A percentile compares a stretch with the other conserved stretches of the same genome.
Conservation (phyloP, 2,113 vertebrate species). For the Junco hyemalis region DNA sequence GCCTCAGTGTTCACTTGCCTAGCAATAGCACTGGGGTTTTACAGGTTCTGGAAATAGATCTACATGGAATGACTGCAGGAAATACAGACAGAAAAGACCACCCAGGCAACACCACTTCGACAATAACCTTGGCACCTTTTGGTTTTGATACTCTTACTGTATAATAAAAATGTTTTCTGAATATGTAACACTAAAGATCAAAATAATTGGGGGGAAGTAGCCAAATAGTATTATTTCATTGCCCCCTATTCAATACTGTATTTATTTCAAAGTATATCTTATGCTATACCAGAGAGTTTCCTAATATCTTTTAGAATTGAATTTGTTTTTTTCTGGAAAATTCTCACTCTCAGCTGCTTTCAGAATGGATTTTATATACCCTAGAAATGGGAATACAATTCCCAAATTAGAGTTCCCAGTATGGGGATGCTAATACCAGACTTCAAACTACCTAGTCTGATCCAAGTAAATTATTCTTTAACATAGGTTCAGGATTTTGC, state of each 20-base stretch:
- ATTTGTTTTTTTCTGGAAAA: not conserved
- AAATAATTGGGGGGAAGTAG: not conserved
- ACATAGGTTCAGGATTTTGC: not conserved
- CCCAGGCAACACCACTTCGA: not conserved
- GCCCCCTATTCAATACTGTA: not conserved
- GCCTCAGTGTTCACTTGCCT: constrained; percentile 91
- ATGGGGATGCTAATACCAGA: not conserved
- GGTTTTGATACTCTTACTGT: not conserved
- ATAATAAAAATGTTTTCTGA: not conserved
- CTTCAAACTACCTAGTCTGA: not conserved
- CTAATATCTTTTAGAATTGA: not conserved
- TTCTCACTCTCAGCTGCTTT: not conserved
- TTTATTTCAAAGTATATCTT: not conserved
- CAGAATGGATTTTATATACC: not conserved
- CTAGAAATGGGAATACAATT: not conserved
- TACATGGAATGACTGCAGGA: not conserved
- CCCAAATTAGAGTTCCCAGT: not conserved
- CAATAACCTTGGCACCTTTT: not conserved
- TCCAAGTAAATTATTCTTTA: not conserved
- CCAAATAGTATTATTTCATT: not conserved
- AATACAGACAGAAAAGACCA: not conserved
- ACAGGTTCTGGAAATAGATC: constrained; percentile 86
- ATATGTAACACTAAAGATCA: not conserved
- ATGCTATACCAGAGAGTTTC: not conserved
- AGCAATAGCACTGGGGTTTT: constrained; percentile 88